Percentiles rank a stretch among this genome's conserved stretches.
phyloP scores from a whole-genome alignment of 2,113 vertebrate species.

The Pao palembangensis region DNA sequence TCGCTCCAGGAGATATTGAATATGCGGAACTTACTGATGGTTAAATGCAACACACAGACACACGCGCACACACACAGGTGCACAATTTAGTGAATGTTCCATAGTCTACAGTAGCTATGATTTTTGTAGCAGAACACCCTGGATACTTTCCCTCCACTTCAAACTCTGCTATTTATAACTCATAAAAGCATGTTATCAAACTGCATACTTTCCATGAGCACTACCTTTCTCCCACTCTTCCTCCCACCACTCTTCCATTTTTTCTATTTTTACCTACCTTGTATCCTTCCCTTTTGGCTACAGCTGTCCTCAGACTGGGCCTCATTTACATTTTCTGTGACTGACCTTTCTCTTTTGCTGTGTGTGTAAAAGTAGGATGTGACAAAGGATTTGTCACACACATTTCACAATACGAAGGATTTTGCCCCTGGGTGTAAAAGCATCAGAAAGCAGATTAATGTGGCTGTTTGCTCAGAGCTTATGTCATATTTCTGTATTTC shows the following conservation, averaged over 20 bases:
- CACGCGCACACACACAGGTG: slow-evolving; percentile 5
- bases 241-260: slow-evolving; percentile 13
- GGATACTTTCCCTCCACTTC: slow-evolving; percentile 24
- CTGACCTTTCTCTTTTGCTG: background rate
- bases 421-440: background rate
- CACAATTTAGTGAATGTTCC: background rate
- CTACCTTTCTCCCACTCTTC: slow-evolving; percentile 17
- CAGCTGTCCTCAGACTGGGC: slow-evolving; percentile 8
- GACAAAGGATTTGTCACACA: slow-evolving; percentile 7
- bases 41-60: background rate
- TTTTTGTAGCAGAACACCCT: background rate
- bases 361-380: too few relatives aligned
- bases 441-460: slow-evolving; percentile 19
- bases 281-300: slow-evolving; percentile 1
- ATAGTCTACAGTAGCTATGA: background rate
- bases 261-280: background rate
- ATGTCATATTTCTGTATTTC: slow-evolving; percentile 74
- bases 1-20: too few relatives aligned
- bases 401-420: slow-evolving; percentile 31
- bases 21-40: too few relatives aligned
- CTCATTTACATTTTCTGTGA: background rate
- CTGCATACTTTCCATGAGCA: slow-evolving; percentile 57
- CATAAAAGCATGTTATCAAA: slow-evolving; percentile 58
- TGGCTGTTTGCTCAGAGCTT: slow-evolving; percentile 44
- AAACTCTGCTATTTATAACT: slow-evolving; percentile 59